Evolutionary conservation across 2,888 invertebrate genomes (phyloP), one percentile per base, ranked within the genome.

Genomic region (Troides helena): DNA sequence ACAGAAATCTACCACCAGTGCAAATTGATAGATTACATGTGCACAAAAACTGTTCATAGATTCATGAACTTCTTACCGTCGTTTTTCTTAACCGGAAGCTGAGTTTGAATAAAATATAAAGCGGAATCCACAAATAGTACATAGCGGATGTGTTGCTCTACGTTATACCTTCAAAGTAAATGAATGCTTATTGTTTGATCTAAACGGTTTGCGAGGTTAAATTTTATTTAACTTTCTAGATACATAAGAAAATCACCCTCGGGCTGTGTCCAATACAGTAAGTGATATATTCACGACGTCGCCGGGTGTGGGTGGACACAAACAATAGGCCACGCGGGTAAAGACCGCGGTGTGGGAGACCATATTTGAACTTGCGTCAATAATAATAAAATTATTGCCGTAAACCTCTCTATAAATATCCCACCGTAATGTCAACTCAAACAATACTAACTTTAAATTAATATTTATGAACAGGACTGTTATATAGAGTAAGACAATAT

Each of bases 311-410:
- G 70, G 70, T 67, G 70, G 70, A 70, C 70, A 70, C 70, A 70
- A 60, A 70, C 70, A 70, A 70, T 70, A 70, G 46, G 70, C 43
- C 70, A 67, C 63, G 53, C 70, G 70, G 70, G 70, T 70, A 70
- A 70, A 70, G 70, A 70, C 67, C 70, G 60, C 70, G 64, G 70
- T 70, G 70, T 70, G 70, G 70, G 70, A 64, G 70, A 70, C 70
- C 67, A 67, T 70, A 70, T 70, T 70, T 70, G 70, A 70, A 67
- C 70, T 67, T 56, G 60, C 70, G 70, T 70, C 70, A 67, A 70
- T 70, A 70, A 70, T 67, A 70, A 70, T 70, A 70, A 70, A 70
- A 70, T 70, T 70, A 70, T 70, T 70, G 60, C 62, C 36, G 39
- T 70, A 70, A 70, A 70, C 67, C 67, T 67, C 67, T 64, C 53